phyloP scores from a whole-genome alignment of 2,797 vertebrate genomes.

The Oophaga sylvatica region DNA sequence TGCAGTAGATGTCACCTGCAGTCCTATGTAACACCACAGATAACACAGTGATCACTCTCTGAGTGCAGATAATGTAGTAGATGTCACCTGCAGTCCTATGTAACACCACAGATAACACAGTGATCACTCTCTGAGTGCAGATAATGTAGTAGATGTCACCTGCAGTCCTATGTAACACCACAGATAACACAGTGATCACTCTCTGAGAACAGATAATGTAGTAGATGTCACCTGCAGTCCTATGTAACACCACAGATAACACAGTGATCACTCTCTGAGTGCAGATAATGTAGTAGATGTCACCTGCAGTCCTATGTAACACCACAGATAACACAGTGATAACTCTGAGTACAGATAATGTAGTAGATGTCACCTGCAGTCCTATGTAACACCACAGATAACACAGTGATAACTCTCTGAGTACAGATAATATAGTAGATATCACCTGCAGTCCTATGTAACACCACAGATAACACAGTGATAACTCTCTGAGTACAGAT shows the following conservation, averaged over 20 bases:
- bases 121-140: slow-evolving; percentile 4
- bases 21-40: slow-evolving; percentile 9
- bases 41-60: slow-evolving; percentile 1
- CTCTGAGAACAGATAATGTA: slow-evolving; percentile 9
- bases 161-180: slow-evolving; percentile 9
- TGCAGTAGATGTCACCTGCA: not conserved
- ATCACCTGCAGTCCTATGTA: slow-evolving; percentile 3
- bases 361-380: not conserved
- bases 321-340: slow-evolving; percentile 9
- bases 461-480: slow-evolving; percentile 17
- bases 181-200: slow-evolving; percentile 12
- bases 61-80: not conserved
- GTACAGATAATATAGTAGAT: not conserved
- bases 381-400: slow-evolving; percentile 9
- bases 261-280: slow-evolving; percentile 4
- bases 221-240: slow-evolving; percentile 2
- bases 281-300: not conserved
- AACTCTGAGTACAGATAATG: slow-evolving; percentile 1
- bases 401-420: slow-evolving; percentile 15
- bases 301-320: slow-evolving; percentile 14
- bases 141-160: not conserved
- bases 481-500: slow-evolving; percentile 15
- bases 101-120: slow-evolving; percentile 12
- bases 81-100: not conserved
- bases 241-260: slow-evolving; percentile 2